A percentile compares a stretch with the other conserved stretches of the same genome.
Evolutionary conservation across 2,888 invertebrate genomes (phyloP).

Genomic region (Carabus problematicus): DNA sequence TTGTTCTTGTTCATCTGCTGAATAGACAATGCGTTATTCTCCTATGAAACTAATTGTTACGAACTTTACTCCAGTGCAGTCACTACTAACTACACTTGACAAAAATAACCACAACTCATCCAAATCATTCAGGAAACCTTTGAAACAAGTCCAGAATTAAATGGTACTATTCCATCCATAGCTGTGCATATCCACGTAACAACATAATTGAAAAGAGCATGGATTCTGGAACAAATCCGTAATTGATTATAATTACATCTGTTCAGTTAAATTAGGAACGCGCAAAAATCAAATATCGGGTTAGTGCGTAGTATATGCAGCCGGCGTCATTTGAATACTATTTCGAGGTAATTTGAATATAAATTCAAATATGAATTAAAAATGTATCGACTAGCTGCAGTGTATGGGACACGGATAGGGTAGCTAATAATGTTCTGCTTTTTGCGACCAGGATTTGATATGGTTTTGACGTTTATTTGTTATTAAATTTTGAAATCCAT

Average conservation of each 20-base stretch:
- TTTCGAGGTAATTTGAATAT: slow-evolving; percentile 14
- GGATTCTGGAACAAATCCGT: neutral
- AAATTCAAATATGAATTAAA: slow-evolving; percentile 15
- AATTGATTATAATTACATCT: slow-evolving; percentile 4
- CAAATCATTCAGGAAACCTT: too few relatives aligned
- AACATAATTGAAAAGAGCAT: too few relatives aligned
- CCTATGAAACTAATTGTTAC: too few relatives aligned
- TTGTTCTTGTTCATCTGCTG: too few relatives aligned
- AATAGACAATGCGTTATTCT: too few relatives aligned
- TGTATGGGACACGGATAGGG: neutral
- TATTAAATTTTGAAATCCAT: slow-evolving; percentile 5
- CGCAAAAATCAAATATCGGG: neutral
- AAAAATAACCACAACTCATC: too few relatives aligned
- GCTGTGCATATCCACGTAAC: too few relatives aligned
- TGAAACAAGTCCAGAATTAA: too few relatives aligned
- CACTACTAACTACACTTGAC: too few relatives aligned
- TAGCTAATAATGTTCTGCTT: too few relatives aligned
- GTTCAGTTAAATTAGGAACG: neutral
- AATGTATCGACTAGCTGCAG: neutral
- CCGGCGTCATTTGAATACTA: slow-evolving; percentile 4
- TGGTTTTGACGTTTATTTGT: slow-evolving; percentile 1
- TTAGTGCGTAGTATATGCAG: slow-evolving; percentile 2
- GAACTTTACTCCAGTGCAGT: too few relatives aligned
- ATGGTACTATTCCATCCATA: too few relatives aligned
- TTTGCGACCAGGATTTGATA: neutral